Percentiles rank a stretch among this genome's conserved stretches.
Evolutionary conservation across 2,113 vertebrate genomes (phyloP).

Genomic region (Pseudorhombus dupliciocellatus): DNA sequence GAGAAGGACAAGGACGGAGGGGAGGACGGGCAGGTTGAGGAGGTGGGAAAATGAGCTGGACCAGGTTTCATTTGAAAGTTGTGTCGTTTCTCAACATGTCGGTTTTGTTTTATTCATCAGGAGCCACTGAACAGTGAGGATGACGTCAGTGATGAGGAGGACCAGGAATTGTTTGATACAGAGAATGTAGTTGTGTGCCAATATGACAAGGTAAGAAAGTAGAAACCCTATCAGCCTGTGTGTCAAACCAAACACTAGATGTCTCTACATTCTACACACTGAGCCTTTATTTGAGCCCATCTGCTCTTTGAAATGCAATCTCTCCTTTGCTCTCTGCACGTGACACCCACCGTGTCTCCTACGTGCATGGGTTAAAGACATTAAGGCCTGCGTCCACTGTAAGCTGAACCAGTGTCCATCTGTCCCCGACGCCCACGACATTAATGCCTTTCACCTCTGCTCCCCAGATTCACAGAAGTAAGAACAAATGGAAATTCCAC

Average conservation of each 20-base stretch:
- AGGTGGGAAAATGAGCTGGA: constrained; percentile 77
- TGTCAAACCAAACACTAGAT: too few species aligned
- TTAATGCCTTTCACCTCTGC: constrained; percentile 45
- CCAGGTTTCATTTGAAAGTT: too few species aligned
- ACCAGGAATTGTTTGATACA: constrained; percentile 97
- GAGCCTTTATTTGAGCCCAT: background rate
- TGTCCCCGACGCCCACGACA: constrained; percentile 40
- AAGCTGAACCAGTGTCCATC: constrained; percentile 40
- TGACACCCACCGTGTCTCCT: background rate
- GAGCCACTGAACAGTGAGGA: constrained; percentile 97
- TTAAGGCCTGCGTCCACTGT: constrained; percentile 10
- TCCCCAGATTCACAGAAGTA: constrained; percentile 97
- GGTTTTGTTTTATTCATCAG: constrained; percentile 74
- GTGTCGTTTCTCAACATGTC: background rate
- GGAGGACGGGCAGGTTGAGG: constrained; percentile 97
- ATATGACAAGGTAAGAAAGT: constrained; percentile 92
- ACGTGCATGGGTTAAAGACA: constrained; percentile 23
- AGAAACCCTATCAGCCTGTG: background rate
- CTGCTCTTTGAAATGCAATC: background rate
- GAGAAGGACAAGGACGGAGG: constrained; percentile 97
- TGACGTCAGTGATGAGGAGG: constrained; percentile 97
- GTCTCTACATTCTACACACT: too few species aligned
- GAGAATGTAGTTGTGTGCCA: constrained; percentile 99
- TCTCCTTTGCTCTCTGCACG: too few species aligned
- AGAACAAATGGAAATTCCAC: constrained; percentile 99